Percentiles rank a stretch among this genome's conserved stretches.
phyloP scores from a whole-genome alignment of 2,113 vertebrate species.

The Sisor rabdophorus region DNA sequence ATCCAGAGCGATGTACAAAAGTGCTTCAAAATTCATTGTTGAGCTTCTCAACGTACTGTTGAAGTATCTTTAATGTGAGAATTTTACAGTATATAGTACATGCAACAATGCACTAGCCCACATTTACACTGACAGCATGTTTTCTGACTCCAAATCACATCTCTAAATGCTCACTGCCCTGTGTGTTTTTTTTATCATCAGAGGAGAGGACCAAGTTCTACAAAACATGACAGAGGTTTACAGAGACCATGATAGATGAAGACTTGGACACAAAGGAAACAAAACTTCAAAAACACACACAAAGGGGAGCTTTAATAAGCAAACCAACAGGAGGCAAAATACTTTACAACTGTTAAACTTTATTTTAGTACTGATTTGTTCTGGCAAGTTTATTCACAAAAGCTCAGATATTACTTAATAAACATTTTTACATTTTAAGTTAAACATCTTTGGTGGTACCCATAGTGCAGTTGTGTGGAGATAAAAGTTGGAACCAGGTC shows the following conservation, averaged over 20 bases:
- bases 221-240: neutral
- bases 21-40: too few species aligned
- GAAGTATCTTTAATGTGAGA: neutral
- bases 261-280: neutral
- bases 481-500: conserved; percentile 38
- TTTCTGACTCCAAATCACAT: too few species aligned
- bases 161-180: neutral
- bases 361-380: conserved; percentile 2
- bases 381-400: neutral
- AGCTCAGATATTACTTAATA: neutral
- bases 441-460: conserved; percentile 10
- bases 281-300: conserved; percentile 5
- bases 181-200: neutral
- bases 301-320: too few species aligned
- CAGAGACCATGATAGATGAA: neutral
- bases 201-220: conserved; percentile 10
- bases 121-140: neutral
- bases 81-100: neutral
- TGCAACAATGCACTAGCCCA: neutral
- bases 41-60: too few species aligned
- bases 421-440: too few species aligned
- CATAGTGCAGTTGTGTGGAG: conserved; percentile 9
- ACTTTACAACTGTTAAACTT: conserved; percentile 15
- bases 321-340: neutral
- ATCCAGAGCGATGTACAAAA: too few species aligned